phyloP scores from a whole-genome alignment of 2,113 vertebrate species.

The Phalacrocorax brasilianus region DNA sequence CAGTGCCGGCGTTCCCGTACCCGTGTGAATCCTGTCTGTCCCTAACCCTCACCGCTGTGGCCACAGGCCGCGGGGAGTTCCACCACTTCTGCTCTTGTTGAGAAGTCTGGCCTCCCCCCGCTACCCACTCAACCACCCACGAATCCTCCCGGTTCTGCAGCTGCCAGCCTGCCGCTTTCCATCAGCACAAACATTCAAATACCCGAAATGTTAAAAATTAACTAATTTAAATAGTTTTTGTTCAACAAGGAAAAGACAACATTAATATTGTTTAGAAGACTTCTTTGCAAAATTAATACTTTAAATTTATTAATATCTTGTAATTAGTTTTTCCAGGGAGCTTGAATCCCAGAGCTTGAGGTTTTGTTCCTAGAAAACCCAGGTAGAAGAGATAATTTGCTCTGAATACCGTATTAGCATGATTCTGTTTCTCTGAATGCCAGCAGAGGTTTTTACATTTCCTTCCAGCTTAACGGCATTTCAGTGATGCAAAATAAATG shows the following conservation, averaged over 20 bases:
- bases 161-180: not conserved
- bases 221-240: not conserved
- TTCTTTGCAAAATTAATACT: not conserved
- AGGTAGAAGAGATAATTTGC: not conserved
- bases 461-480: not conserved
- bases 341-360: not conserved
- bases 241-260: not conserved
- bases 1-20: fast-evolving
- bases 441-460: not conserved
- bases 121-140: fast-evolving
- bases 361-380: not conserved
- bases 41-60: not conserved
- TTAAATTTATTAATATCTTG: not conserved
- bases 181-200: not conserved
- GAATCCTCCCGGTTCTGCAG: not conserved
- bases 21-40: fast-evolving
- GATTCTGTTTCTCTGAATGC: not conserved
- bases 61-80: fast-evolving
- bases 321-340: not conserved
- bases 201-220: not conserved
- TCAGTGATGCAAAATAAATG: not conserved
- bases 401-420: not conserved
- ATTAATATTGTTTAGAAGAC: not conserved
- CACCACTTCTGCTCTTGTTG: not conserved
- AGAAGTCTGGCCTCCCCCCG: fast-evolving